Evolutionary conservation across 2,113 vertebrate genomes (phyloP), one percentile per base, ranked within the genome.

Genomic region (Chunga burmeisteri): DNA sequence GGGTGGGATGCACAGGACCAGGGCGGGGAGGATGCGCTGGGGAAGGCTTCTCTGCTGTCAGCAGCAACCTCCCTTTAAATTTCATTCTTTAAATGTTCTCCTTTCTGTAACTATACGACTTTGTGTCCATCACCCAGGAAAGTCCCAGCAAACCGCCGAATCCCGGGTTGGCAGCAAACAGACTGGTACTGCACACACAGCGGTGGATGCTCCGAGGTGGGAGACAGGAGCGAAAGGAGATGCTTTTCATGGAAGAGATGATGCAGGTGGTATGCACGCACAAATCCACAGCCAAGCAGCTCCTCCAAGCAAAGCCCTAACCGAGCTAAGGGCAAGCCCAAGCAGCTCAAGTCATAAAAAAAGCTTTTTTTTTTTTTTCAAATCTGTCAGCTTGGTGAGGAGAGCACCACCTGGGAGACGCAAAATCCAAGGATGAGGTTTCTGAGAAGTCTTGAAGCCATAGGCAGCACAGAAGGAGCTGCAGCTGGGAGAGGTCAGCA

Each of bases 41-140:
- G 14, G 22, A 78, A 55, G 25, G 1, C 38, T 68, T 7, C 53
- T 22, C 65, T 70, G 14, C 59, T 11, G 8, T 9, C 62, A 47
- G 52, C n/a, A 11, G 9, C 52, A 74, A 70, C 42, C 2, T 10
- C 46, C 46, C 13, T n/a, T n/a, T 29, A 38, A 70, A n/a, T 6
- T 18, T 15, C 1, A 2, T 2, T 46, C 52, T 23, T 38, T 5
- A 0, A 4, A 27, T 1, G 1, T 20, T 63, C 78, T 63, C 63
- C 15, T 80, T 70, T 22, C 73, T 63, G 10, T 23, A 77, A 19
- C n/a, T 14, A 3, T 9, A 23, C 6, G 5, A 6, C 34, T 59
- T 30, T 3, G 12, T 26, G 58, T 23, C 85, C 42, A 8, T 2
- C 11, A 3, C 58, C 44, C 66, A 42, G 66, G 29, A 11, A n/a